phyloP scores from a whole-genome alignment of 2,113 vertebrate genomes.

The Saimiri boliviensis region DNA sequence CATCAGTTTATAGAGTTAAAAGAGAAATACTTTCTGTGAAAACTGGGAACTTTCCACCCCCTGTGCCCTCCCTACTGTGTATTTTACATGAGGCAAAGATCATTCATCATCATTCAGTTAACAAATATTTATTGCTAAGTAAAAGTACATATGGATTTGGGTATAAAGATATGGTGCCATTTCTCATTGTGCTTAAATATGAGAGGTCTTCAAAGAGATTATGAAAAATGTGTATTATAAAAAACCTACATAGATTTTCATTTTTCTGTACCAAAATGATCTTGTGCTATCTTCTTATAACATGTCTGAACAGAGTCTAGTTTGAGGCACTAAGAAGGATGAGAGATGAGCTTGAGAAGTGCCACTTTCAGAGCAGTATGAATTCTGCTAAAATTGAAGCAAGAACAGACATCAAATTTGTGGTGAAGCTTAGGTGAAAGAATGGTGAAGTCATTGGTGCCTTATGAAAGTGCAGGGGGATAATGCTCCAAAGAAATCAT shows the following conservation, averaged over 20 bases:
- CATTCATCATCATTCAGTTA: background rate
- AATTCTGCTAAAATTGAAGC: background rate
- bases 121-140: background rate
- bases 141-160: background rate
- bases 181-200: background rate
- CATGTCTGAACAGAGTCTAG: background rate
- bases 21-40: background rate
- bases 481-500: background rate
- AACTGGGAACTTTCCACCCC: background rate
- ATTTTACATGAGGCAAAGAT: background rate
- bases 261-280: background rate
- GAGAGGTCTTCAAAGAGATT: background rate
- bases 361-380: background rate
- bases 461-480: background rate
- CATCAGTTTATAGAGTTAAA: background rate
- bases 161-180: background rate
- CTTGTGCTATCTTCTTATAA: background rate
- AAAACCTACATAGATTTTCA: background rate
- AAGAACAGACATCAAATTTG: background rate
- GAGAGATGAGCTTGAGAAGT: background rate
- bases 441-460: background rate
- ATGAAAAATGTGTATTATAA: background rate
- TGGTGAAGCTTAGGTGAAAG: background rate
- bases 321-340: background rate
- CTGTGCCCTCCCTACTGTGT: accelerated